These are phyloP conservation scores for Microctonus brassicae DNA, from an alignment of 2,888 invertebrate genomes.

Conservation along the genomic window DNA sequence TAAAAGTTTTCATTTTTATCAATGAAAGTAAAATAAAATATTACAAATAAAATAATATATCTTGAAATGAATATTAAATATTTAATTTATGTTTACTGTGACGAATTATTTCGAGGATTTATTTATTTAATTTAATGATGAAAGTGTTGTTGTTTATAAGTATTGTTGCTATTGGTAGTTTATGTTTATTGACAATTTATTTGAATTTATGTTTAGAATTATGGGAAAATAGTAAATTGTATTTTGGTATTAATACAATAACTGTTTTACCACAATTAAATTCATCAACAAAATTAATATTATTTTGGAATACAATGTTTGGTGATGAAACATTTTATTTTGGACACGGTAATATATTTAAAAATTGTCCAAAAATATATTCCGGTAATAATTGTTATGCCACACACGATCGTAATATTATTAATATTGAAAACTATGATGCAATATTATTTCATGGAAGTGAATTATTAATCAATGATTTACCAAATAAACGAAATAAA, in stretches of 20 bases:
- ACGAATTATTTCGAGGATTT: conserved; percentile 11
- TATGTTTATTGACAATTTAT: conserved; percentile 44
- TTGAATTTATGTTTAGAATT: conserved; percentile 37
- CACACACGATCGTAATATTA: conserved; percentile 63
- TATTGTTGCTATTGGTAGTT: conserved; percentile 25
- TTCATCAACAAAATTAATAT: conserved; percentile 47
- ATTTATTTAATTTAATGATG: conserved; percentile 12
- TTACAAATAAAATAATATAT: too few species aligned
- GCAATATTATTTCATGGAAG: conserved; percentile 72
- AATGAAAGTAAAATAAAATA: too few species aligned
- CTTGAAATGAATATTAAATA: too few species aligned
- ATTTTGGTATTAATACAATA: background rate
- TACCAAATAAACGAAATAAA: conserved; percentile 64
- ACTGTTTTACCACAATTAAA: background rate
- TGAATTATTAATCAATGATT: conserved; percentile 58
- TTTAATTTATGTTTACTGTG: too few species aligned
- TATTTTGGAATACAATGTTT: conserved; percentile 64
- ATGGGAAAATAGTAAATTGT: conserved; percentile 13
- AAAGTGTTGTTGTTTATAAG: conserved; percentile 35
- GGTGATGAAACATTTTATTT: conserved; percentile 52
- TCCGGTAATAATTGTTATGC: conserved; percentile 70
- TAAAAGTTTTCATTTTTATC: background rate
- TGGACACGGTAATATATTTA: conserved; percentile 50
- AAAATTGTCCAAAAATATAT: conserved; percentile 59
- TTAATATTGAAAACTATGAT: conserved; percentile 69